Evolutionary conservation across 2,888 invertebrate species (phyloP).

Genomic region (Nemotelus nigrinus): DNA sequence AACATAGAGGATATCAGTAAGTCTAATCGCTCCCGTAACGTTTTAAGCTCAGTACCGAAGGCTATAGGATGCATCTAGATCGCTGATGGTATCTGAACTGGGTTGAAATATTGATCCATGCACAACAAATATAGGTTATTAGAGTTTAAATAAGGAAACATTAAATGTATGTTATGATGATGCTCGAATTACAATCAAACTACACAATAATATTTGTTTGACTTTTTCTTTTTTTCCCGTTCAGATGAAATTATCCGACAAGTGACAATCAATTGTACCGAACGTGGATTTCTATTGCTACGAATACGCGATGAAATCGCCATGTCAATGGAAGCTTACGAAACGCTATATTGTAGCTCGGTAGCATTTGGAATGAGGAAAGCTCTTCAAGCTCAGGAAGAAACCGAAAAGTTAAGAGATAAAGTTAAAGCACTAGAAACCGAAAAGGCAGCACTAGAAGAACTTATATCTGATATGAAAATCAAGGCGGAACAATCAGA

Average conservation of each 20-base stretch:
- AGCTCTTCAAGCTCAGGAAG: conserved; percentile 81
- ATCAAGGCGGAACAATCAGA: conserved; percentile 85
- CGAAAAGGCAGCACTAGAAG: conserved; percentile 63
- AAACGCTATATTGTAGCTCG: conserved; percentile 95
- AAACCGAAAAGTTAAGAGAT: conserved; percentile 82
- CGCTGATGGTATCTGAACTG: too few species aligned
- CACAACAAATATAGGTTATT: too few species aligned
- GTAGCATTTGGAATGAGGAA: conserved; percentile 98
- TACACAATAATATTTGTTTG: too few species aligned
- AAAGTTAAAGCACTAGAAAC: conserved; percentile 76
- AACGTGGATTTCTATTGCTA: conserved; percentile 90
- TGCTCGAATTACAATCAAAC: too few species aligned
- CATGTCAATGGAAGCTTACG: conserved; percentile 97
- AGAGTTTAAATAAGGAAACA: too few species aligned
- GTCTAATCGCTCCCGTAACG: too few species aligned
- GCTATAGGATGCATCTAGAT: too few species aligned
- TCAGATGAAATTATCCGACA: conserved; percentile 88
- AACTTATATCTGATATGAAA: conserved; percentile 69
- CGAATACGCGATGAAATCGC: conserved; percentile 94
- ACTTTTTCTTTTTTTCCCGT: neutral
- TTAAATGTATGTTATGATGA: too few species aligned
- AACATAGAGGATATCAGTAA: too few species aligned
- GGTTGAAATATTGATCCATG: too few species aligned
- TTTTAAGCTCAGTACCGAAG: too few species aligned
- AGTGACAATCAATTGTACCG: conserved; percentile 97